Evolutionary conservation across 2,113 vertebrate species (phyloP), one percentile per base, ranked within the genome.

Genomic region (Chauna torquata): DNA sequence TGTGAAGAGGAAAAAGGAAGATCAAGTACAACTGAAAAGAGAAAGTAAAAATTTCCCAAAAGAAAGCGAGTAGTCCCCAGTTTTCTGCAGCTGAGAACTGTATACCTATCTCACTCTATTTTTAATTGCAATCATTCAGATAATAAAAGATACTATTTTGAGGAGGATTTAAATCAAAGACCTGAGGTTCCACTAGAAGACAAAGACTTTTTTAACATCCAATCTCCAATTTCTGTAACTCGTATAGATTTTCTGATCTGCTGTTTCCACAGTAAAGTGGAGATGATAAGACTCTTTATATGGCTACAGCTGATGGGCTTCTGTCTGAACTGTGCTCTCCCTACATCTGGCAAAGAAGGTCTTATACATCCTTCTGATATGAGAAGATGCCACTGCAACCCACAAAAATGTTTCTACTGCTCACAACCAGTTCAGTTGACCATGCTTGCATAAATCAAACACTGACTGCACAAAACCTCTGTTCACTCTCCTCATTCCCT

Each of bases 1-100:
- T 76, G 78, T 76, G 81, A 97, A 92, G 84, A 96, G 91, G 92
- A 59, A 83, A 61, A 94, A 84, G 62, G 74, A 91, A 83, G 70
- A 89, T n/a, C 85, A 96, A 97, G 81, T 87, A 92, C 15, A 88
- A 74, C 6, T 69, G 75, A 19, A 90, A 95, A 71, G 86, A 86
- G 54, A 77, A 96, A 88, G 27, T 91, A 79, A 54, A 80, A 72
- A 66, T 32, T 88, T 82, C 36, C 52, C 40, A 6, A 40, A 92
- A 90, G 32, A 66, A 82, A 47, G 47, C 2, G 3, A 50, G 11
- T 6, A 64, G 50, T 84, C 59, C 50, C 30, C n/a, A 27, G 47
- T 64, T 85, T 57, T 70, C 12, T 59, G 62, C 10, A 93, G 34
- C 54, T 76, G 12, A 28, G 61, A 72, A n/a, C 18, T 47, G 5